Evolutionary conservation across 2,888 invertebrate species (phyloP), one percentile per base, ranked within the genome.

Genomic region (Patella caerulea): DNA sequence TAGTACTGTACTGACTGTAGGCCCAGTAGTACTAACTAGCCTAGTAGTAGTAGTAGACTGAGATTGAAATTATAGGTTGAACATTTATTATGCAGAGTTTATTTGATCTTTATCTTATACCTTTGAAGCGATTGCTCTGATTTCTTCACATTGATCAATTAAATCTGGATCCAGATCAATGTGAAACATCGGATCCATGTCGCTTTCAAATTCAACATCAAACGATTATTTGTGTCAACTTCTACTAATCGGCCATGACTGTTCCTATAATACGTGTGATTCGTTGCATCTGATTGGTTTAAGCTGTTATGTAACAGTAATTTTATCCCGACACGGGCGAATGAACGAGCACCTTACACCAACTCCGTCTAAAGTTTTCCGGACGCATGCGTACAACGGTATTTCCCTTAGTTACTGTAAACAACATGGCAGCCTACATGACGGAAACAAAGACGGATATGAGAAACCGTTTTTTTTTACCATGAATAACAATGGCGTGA

Each of bases 351-450:
- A 15, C 4, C 15, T 85, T 73, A 70, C 69, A 73, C 14, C 29
- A n/a, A 19, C 29, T 69, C 17, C n/a, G 5, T 7, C 11, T 73
- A 12, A 11, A 70, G 52, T 29, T 54, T 69, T 70, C 75, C 77
- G 77, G 72, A 79, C 81, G 81, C 83, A 83, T 82, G 83, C 82
- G 76, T 80, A 56, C 14, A 12, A 19, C 19, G 24, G 19, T 65
- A 24, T 65, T 65, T 24, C 24, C 65, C 65, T 65, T 65, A 24
- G 65, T 24, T 19, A 65, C 24, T 79, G 80, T 85, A 81, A 87
- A 87, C 87, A 87, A 86, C 78, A 85, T 86, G 86, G 86, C 83
- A 76, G 79, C 80, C 24, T 29, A 75, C 75, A 74, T 73, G 70
- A 53, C 54, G 75, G 70, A 69, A 52, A 75, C 19, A 65, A 65